phyloP scores from a whole-genome alignment of 2,888 invertebrate species.

The Drosophila borborema region DNA sequence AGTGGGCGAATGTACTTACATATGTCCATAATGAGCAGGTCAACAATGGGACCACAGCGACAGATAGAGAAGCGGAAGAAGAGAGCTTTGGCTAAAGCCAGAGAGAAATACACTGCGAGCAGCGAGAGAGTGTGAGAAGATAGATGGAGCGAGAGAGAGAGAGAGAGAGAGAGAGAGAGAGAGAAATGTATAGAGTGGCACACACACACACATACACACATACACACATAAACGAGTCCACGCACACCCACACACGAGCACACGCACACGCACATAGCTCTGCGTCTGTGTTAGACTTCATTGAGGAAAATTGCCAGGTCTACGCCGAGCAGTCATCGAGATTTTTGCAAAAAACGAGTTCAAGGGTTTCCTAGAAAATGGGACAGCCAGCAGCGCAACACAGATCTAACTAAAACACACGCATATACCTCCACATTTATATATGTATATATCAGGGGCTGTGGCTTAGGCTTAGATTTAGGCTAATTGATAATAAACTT shows the following conservation, averaged over 20 bases:
- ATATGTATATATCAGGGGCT: constrained; percentile 10
- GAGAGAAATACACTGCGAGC: not conserved
- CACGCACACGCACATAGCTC: constrained; percentile 25
- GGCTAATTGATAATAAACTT: constrained; percentile 52
- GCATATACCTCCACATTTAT: not conserved
- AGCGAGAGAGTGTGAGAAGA: constrained; percentile 2
- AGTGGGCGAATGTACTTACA: constrained; percentile 42
- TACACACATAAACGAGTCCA: not conserved
- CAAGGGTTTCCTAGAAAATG: constrained; percentile 68
- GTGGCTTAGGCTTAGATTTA: constrained; percentile 36
- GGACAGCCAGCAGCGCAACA: constrained; percentile 33
- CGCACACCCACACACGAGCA: constrained; percentile 8
- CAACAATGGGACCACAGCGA: constrained; percentile 58
- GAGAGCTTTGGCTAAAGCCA: not conserved
- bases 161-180: constrained; percentile 15
- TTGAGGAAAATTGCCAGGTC: constrained; percentile 77
- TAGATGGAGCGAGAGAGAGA: not conserved
- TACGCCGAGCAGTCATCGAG: constrained; percentile 54
- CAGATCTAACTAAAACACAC: not conserved
- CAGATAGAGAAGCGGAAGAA: constrained; percentile 42
- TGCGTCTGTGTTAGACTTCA: constrained; percentile 71
- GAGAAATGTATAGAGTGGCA: constrained; percentile 16
- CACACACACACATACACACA: constrained; percentile 19
- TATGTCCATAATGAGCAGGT: constrained; percentile 63
- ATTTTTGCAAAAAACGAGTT: constrained; percentile 72